Conservation (phyloP, 1,140 invertebrate genomes). For the Sitophilus oryzae region DNA sequence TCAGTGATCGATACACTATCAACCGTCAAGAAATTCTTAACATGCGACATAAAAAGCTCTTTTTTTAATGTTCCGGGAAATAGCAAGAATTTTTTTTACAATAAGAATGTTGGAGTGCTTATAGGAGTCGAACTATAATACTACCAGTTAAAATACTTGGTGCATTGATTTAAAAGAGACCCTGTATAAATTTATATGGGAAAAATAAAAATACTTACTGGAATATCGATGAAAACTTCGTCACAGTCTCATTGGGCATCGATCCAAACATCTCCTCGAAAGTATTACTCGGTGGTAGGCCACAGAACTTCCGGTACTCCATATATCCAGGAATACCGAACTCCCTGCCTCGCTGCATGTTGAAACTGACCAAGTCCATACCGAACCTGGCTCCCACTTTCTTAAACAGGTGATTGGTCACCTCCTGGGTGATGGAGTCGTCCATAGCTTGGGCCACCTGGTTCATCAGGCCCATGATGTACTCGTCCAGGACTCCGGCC, state of each 20-base stretch:
- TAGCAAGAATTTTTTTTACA: too few relatives aligned
- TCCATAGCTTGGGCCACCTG: constrained; percentile 94
- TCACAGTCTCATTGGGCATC: constrained; percentile 84
- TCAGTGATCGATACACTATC: too few relatives aligned
- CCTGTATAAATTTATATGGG: constrained; percentile 26
- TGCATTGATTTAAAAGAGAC: constrained; percentile 1
- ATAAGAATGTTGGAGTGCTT: too few relatives aligned
- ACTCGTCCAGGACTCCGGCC: constrained; percentile 85
- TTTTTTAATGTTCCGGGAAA: too few relatives aligned
- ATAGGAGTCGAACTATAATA: neutral
- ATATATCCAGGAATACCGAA: constrained; percentile 89
- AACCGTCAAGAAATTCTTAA: too few relatives aligned
- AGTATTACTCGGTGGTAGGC: constrained; percentile 68
- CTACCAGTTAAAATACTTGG: neutral
- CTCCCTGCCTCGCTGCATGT: constrained; percentile 89
- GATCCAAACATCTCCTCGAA: constrained; percentile 82
- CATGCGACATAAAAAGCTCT: too few relatives aligned
- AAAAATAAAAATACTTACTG: constrained; percentile 59
- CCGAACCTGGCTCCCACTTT: constrained; percentile 70
- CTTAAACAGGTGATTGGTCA: constrained; percentile 87
- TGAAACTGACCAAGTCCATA: constrained; percentile 89
- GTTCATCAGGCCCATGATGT: constrained; percentile 89
- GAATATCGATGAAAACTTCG: constrained; percentile 68
- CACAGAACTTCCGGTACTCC: constrained; percentile 89
- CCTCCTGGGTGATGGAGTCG: constrained; percentile 87